Conservation (phyloP, 2,888 invertebrate species). For the Leucoma salicis region DNA sequence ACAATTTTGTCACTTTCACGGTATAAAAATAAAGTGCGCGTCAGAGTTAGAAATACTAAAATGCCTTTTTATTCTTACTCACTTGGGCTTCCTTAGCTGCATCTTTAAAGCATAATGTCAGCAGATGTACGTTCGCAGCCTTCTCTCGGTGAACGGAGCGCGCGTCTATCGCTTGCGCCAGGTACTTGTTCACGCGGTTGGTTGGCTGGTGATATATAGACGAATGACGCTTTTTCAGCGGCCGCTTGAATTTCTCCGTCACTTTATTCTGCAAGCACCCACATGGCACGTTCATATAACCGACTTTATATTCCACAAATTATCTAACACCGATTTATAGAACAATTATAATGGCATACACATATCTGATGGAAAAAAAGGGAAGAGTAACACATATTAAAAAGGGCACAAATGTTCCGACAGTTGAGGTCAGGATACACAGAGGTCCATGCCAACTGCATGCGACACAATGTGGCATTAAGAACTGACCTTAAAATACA, state of each 20-base stretch:
- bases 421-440: conserved; percentile 50
- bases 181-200: conserved; percentile 95
- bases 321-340: conserved; percentile 37
- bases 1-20: too few species aligned
- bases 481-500: conserved; percentile 77
- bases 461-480: conserved; percentile 59
- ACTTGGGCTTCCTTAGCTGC: conserved; percentile 91
- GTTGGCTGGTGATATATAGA: conserved; percentile 94
- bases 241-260: conserved; percentile 93
- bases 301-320: conserved; percentile 12
- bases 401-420: conserved; percentile 19
- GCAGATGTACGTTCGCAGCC: conserved; percentile 91
- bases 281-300: conserved; percentile 38
- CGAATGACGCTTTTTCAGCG: conserved; percentile 93
- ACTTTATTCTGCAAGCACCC: conserved; percentile 87
- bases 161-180: conserved; percentile 95
- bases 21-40: too few species aligned
- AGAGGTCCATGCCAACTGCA: conserved; percentile 71
- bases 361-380: neutral
- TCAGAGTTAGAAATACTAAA: too few species aligned
- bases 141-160: conserved; percentile 95
- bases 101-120: conserved; percentile 93
- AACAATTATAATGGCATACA: conserved; percentile 26
- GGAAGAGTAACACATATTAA: conserved; percentile 30
- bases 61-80: too few species aligned